Evolutionary conservation across 1,140 invertebrate genomes (phyloP), one percentile per base, ranked within the genome.

Genomic region (Ostrea denselamellosa): DNA sequence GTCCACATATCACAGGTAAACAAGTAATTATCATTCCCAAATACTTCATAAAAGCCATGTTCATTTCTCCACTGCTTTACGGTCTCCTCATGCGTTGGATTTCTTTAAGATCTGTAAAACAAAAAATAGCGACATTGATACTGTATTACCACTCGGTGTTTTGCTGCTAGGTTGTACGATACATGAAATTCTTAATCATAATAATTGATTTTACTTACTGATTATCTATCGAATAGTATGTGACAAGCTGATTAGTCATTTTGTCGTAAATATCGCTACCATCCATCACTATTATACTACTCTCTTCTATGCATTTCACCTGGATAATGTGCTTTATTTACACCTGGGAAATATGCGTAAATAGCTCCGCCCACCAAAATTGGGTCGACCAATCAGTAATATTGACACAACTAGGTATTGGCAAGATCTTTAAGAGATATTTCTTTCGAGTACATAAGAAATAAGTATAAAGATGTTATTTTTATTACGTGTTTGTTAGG

Each of bases 321-420:
- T 77, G 68, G 28, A 34, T 77, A 77, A 77, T 34, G 68, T 77
- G 28, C 68, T 77, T 77, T 77, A 77, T 77, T 77, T 77, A 77
- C 68, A 77, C 68, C 68, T 77, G 68, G 68, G 68, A 77, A 77
- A 77, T 77, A 77, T 77, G 68, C 68, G 68, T 77, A 28, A 77
- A 34, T 12, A 25, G 68, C 68, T 10, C 68, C 68, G 68, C 68
- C 68, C 68, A 28, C 8, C 68, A 28, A 77, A 34, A 77, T 17
- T 77, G 25, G 10, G 22, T 77, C 25, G 9, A 25, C 68, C 68
- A 77, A 77, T 77, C 68, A 77, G 25, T 8, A 8, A 77, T 14
- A 17, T 28, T 25, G 25, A 34, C 68, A 77, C 68, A 77, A 34
- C 22, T 34, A 34, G 12, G 68, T 34, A 28, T 77, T 28, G 68